A percentile compares a stretch with the other conserved stretches of the same genome.
phyloP scores from a whole-genome alignment of 2,797 vertebrate genomes.

The Hydrocynus forskahlii region DNA sequence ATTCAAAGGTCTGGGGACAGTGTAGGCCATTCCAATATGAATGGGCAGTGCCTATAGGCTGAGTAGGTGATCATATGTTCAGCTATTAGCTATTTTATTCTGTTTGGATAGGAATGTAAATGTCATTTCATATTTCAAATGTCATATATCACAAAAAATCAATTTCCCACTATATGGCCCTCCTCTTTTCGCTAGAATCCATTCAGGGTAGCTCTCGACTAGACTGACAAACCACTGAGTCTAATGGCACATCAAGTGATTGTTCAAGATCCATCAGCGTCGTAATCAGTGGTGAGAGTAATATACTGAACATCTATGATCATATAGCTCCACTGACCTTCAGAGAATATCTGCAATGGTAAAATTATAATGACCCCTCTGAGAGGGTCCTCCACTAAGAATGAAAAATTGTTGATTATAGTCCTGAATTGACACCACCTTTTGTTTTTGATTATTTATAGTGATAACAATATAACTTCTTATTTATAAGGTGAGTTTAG shows the following conservation, averaged over 20 bases:
- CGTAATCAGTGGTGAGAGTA: conserved; percentile 16
- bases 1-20: too few relatives aligned
- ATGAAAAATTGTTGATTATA: background rate
- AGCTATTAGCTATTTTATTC: too few relatives aligned
- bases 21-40: too few relatives aligned
- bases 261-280: conserved; percentile 9
- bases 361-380: background rate
- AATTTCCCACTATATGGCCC: background rate
- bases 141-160: too few relatives aligned
- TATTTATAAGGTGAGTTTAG: too few relatives aligned
- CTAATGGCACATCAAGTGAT: conserved; percentile 13
- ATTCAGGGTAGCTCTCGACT: background rate
- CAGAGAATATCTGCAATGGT: background rate
- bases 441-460: background rate
- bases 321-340: background rate
- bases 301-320: background rate
- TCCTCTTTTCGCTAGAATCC: background rate
- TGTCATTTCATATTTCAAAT: background rate
- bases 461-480: too few relatives aligned
- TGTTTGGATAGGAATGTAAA: too few relatives aligned
- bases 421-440: background rate
- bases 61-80: too few relatives aligned
- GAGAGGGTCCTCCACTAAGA: background rate
- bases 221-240: background rate
- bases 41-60: too few relatives aligned